Percentiles rank a stretch among this genome's conserved stretches.
These are phyloP conservation scores for Tribolium castaneum DNA, from an alignment of 1,140 invertebrate genomes.

Conservation along the genomic window DNA sequence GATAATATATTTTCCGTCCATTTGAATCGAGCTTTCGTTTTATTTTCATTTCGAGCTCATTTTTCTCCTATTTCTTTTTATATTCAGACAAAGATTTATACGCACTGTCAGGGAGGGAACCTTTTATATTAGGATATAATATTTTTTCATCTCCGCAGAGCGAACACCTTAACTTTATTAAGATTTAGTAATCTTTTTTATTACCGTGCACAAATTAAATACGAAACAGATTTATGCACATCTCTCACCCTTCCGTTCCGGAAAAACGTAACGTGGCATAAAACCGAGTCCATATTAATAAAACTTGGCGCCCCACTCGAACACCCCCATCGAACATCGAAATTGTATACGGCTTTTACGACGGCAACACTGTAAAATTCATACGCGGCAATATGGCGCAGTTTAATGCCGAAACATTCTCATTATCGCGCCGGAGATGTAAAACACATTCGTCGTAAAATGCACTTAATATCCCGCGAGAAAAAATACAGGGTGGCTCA, in stretches of 20 bases:
- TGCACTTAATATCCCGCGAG: constrained; percentile 10
- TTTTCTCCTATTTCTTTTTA: constrained; percentile 62
- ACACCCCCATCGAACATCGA: constrained; percentile 10
- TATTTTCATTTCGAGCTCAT: constrained; percentile 62
- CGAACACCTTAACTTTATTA: constrained; percentile 57
- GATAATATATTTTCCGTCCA: constrained; percentile 62
- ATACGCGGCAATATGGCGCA: constrained; percentile 32
- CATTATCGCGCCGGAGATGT: constrained; percentile 31
- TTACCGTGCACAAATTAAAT: constrained; percentile 52
- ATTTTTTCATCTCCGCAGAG: not conserved
- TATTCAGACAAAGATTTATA: constrained; percentile 63
- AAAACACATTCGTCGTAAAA: constrained; percentile 35
- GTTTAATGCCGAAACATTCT: constrained; percentile 29
- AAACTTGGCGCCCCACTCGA: constrained; percentile 4
- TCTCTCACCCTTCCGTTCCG: not conserved
- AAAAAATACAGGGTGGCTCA: not conserved
- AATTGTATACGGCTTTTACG: constrained; percentile 26
- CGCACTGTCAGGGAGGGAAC: constrained; percentile 58
- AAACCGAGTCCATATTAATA: constrained; percentile 29
- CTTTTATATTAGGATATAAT: constrained; percentile 59
- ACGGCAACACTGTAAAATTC: constrained; percentile 33
- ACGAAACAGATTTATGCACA: constrained; percentile 52
- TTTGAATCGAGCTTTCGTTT: constrained; percentile 61
- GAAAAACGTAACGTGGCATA: not conserved
- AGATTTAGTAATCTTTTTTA: constrained; percentile 58